Evolutionary conservation across 2,113 vertebrate genomes (phyloP), one percentile per base, ranked within the genome.

Genomic region (Campylomormyrus tamandua): DNA sequence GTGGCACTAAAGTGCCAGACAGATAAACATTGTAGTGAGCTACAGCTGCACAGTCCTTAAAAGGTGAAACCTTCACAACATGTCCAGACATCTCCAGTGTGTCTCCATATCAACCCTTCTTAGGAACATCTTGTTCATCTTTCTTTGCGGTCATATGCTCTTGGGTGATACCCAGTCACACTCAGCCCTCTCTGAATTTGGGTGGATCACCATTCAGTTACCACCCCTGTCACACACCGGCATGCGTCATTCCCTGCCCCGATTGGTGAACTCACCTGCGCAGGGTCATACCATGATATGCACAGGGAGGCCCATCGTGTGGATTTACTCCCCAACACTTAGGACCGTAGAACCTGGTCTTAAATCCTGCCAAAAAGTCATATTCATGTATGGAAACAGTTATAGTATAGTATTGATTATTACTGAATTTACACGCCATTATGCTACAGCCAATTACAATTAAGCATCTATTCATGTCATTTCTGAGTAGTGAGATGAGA

Each of bases 401-500:
- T 80, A 85, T 46, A 49, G 83, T 15, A 85, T 53, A 56, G 46
- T 70, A 87, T 49, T 87, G 56, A 56, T 85, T 58, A 84, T 62
- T 39, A 46, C n/a, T 92, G 45, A 66, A 91, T 91, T 91, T 83
- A 89, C 93, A 90, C 31, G 53, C 90, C 83, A 94, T 92, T 49
- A 93, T 91, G 90, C 86, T 83, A 89, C 42, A 27, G 83, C 87
- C 88, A 93, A 91, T 90, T 90, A 91, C 88, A 93, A 92, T 90
- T 90, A 91, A 91, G 92, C 90, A 94, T 92, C 91, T 45, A 27
- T 85, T 27, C 5, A 53, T 91, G 70, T 93, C 93, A 93, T 46
- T 91, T 93, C 90, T 91, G 91, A 92, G 91, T 93, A 90, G 93
- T 92, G 92, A 92, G 92, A 91, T 95, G 92, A 91, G 92, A 93